These are phyloP conservation scores for Setipinna tenuifilis DNA, from an alignment of 2,797 vertebrate species.

Conservation along the genomic window DNA sequence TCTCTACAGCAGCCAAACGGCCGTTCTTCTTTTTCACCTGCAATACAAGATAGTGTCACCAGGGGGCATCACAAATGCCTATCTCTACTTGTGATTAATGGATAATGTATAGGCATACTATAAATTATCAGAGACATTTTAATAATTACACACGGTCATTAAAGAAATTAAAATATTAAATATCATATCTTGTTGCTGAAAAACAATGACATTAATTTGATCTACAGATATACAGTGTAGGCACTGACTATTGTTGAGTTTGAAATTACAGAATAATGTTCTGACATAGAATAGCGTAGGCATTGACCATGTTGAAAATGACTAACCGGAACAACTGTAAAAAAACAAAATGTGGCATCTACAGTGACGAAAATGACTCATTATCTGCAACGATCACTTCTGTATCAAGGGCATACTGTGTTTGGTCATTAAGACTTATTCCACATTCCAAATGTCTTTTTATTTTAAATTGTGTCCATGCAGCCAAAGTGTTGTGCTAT, in stretches of 20 bases:
- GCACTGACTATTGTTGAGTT: not conserved
- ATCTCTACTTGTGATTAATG: not conserved
- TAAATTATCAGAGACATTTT: slow-evolving; percentile 24
- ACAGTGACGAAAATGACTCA: too few species aligned
- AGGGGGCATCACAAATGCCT: slow-evolving; percentile 28
- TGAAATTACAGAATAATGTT: not conserved
- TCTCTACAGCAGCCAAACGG: slow-evolving; percentile 73
- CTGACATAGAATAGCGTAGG: too few species aligned
- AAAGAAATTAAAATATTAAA: not conserved
- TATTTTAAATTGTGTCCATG: too few species aligned
- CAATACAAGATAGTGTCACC: slow-evolving; percentile 55
- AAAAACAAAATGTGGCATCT: too few species aligned
- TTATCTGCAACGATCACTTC: too few species aligned
- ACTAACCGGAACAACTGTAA: too few species aligned
- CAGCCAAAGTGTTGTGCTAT: not conserved
- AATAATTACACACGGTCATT: not conserved
- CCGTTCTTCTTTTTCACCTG: slow-evolving; percentile 79
- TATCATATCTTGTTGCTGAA: not conserved
- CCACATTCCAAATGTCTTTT: not conserved
- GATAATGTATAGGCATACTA: slow-evolving; percentile 19
- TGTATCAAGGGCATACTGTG: not conserved
- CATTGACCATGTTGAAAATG: too few species aligned
- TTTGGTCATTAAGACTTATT: not conserved
- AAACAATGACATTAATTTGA: not conserved
- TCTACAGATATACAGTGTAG: not conserved